phyloP scores from a whole-genome alignment of 2,797 vertebrate species.

The Denticeps clupeoides region DNA sequence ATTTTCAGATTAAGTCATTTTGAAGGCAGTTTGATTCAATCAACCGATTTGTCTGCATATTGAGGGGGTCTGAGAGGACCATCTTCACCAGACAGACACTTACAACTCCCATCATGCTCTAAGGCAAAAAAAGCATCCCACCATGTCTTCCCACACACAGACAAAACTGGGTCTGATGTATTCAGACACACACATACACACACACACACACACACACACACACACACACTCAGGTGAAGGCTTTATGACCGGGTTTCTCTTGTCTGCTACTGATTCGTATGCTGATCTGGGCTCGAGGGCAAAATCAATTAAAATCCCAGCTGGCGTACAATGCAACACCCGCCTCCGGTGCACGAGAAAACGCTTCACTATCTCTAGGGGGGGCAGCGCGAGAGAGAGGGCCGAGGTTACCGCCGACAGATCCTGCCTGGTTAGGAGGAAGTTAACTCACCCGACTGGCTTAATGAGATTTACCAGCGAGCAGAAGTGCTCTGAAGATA shows the following conservation, averaged over 20 bases:
- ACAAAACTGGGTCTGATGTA: not conserved
- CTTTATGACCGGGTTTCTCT: slow-evolving; percentile 1
- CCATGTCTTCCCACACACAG: not conserved
- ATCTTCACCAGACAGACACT: slow-evolving; percentile 1
- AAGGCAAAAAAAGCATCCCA: not conserved
- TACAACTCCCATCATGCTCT: not conserved
- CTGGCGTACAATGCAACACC: slow-evolving; percentile 8
- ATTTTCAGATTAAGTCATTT: slow-evolving; percentile 34
- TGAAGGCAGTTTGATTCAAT: slow-evolving; percentile 46
- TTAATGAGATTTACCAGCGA: slow-evolving; percentile 42
- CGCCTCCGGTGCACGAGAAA: slow-evolving; percentile 4
- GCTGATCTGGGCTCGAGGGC: slow-evolving; percentile 17
- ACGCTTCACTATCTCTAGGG: slow-evolving; percentile 21
- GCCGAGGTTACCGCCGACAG: slow-evolving; percentile 23
- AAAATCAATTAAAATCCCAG: slow-evolving; percentile 31
- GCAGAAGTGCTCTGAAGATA: slow-evolving; percentile 33
- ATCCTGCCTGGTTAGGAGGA: slow-evolving; percentile 25
- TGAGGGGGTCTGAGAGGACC: slow-evolving; percentile 32
- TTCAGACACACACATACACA: slow-evolving; percentile 6
- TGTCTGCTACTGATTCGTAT: slow-evolving; percentile 8
- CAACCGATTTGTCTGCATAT: slow-evolving; percentile 48
- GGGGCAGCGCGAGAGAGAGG: slow-evolving; percentile 37
- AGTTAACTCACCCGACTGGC: slow-evolving; percentile 34
- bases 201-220: not conserved
- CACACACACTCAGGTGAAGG: not conserved